Evolutionary conservation across 53 echinoderm and acorn worm species (phyloP).

Genomic region (Echinometra lucunter): DNA sequence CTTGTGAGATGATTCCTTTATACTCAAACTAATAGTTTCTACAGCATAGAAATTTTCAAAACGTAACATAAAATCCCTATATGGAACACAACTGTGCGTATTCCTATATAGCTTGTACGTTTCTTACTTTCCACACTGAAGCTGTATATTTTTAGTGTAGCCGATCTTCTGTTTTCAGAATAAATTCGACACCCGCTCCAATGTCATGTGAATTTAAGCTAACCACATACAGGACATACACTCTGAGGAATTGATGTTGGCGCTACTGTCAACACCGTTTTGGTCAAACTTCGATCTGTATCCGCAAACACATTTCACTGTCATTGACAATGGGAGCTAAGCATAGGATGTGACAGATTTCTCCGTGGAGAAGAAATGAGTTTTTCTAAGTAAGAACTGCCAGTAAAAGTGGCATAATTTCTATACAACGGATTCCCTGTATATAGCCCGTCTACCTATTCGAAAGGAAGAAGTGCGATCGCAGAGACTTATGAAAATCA

Average conservation of each 20-base stretch:
- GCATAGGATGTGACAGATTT: background rate
- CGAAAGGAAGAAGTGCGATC: too few relatives aligned
- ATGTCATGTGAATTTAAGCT: background rate
- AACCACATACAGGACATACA: constrained; percentile 19
- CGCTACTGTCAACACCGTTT: background rate
- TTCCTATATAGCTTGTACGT: background rate
- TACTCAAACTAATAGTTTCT: too few relatives aligned
- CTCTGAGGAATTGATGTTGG: constrained; percentile 4
- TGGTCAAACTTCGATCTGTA: background rate
- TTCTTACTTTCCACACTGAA: background rate
- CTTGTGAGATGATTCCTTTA: too few relatives aligned
- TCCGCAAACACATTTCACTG: background rate
- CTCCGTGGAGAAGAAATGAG: too few relatives aligned
- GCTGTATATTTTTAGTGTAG: background rate
- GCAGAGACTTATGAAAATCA: too few relatives aligned
- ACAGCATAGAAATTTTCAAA: background rate
- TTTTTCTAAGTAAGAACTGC: background rate
- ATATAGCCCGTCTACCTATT: too few relatives aligned
- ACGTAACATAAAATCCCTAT: background rate
- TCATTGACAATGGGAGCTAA: background rate
- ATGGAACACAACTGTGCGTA: background rate
- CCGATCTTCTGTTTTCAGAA: background rate
- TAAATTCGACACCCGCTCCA: background rate
- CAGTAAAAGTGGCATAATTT: background rate
- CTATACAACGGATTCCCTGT: too few relatives aligned